phyloP scores from a whole-genome alignment of 2,888 invertebrate genomes.

The Megamerina dolium region DNA sequence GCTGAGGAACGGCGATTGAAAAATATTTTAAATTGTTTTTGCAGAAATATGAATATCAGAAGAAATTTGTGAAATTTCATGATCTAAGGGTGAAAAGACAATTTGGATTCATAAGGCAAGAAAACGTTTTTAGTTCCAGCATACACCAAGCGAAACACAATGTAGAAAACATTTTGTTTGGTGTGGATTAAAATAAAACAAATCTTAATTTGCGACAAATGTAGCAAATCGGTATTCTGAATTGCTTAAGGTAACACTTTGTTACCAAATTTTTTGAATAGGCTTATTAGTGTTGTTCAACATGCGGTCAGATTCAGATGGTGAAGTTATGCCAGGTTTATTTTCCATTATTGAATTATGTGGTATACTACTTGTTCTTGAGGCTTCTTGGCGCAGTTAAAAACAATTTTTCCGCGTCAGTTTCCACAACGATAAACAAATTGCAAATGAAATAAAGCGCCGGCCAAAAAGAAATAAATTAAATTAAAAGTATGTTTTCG shows the following conservation, averaged over 20 bases:
- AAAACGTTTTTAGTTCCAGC: not conserved
- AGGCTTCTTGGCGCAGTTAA: not conserved
- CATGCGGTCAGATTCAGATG: not conserved
- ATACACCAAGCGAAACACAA: not conserved
- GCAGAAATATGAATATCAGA: too few relatives aligned
- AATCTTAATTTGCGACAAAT: too few relatives aligned
- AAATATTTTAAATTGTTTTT: too few relatives aligned
- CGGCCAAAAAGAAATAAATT: not conserved
- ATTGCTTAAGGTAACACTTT: too few relatives aligned
- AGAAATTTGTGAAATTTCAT: too few relatives aligned
- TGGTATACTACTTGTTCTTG: not conserved
- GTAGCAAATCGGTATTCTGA: too few relatives aligned
- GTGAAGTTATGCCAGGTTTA: too few relatives aligned
- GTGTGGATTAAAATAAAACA: not conserved
- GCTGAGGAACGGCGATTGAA: too few relatives aligned
- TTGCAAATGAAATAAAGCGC: not conserved
- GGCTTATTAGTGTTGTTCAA: not conserved
- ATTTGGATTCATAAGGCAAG: not conserved
- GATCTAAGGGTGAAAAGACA: too few relatives aligned
- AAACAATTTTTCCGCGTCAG: not conserved
- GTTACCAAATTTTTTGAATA: too few relatives aligned
- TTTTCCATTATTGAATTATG: not conserved
- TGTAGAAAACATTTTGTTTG: not conserved
- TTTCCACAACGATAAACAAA: not conserved
- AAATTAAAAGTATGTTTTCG: not conserved